Conservation (phyloP, 2,888 invertebrate genomes). For the Philonicus albiceps region DNA sequence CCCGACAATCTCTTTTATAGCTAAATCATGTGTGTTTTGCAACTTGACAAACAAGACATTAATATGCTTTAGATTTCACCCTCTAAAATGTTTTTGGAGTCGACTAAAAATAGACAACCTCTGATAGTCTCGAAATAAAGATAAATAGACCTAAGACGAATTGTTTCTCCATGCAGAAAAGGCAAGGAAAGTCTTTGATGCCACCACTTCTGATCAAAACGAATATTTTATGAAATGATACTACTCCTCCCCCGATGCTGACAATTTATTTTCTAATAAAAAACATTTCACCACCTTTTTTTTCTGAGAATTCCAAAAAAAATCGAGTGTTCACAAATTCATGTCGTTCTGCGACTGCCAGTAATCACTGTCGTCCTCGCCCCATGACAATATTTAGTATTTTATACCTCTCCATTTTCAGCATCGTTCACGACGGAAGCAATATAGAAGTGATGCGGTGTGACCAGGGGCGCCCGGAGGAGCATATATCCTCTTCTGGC, state of each 20-base stretch:
- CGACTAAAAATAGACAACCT: not conserved
- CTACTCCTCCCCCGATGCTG: not conserved
- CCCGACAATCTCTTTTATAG: too few species aligned
- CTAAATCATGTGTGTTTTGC: too few species aligned
- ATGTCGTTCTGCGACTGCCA: not conserved
- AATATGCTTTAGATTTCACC: too few species aligned
- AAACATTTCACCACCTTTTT: not conserved
- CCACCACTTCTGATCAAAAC: not conserved
- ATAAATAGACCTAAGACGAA: not conserved
- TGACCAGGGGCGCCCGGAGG: not conserved
- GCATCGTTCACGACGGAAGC: not conserved
- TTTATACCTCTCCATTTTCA: not conserved
- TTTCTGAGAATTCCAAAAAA: not conserved
- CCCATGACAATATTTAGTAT: not conserved
- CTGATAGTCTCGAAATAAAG: not conserved
- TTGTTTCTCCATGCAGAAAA: not conserved
- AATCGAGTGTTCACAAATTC: not conserved
- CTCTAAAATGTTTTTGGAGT: too few species aligned
- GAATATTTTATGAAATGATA: not conserved
- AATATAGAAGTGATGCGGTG: not conserved
- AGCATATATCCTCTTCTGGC: slow-evolving; percentile 2
- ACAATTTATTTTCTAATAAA: not conserved
- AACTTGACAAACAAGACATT: too few species aligned
- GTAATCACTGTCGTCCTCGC: not conserved
- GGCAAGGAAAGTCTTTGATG: not conserved